Base-by-base conservation (phyloP, 2,113 vertebrate species). In the Petrocephalus microphthalmus region DNA sequence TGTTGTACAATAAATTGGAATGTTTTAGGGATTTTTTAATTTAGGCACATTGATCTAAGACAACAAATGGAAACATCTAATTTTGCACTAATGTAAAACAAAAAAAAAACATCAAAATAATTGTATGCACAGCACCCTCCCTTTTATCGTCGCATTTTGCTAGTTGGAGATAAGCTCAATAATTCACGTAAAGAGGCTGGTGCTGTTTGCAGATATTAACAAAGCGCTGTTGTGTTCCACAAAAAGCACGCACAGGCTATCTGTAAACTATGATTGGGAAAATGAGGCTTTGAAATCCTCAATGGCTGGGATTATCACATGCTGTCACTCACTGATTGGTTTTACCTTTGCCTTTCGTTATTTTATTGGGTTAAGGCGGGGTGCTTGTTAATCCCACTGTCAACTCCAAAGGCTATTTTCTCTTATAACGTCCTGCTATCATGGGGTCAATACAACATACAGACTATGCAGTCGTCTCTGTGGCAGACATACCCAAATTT, bases 111-210 rank as follows among this genome's bases (percentile, higher is more conserved):
- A 82, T 74, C 47, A 78, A 19, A 88, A n/a, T 82, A 37, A 45
- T 85, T 85, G 25, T 2, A 37, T 5, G 7, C 60, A n/a, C 60
- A 49, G 60, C 57, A 49, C 49, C n/a, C 54, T 67, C n/a, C 51
- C n/a, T 83, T 84, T 84, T 49, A 56, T 88, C 52, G 47, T 29
- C 33, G 64, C 4, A 2, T 88, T 82, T 53, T 88, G 52, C 56
- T 84, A 56, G 17, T 17, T 84, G 42, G 25, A 88, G 74, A 47
- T 88, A 83, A 88, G 87, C 42, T 64, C 29, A 82, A 74, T 78
- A 81, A 81, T 74, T 88, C 87, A 81, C 10, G 33, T 81, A 25
- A 71, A 87, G 64, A 22, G 64, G 15, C 29, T 81, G 87, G 87
- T 20, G 20, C 13, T 83, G 52, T 25, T 52, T 83, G 37, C 22